These are phyloP conservation scores for Drosophila acutilabella DNA, from an alignment of 2,888 invertebrate genomes.

Conservation along the genomic window DNA sequence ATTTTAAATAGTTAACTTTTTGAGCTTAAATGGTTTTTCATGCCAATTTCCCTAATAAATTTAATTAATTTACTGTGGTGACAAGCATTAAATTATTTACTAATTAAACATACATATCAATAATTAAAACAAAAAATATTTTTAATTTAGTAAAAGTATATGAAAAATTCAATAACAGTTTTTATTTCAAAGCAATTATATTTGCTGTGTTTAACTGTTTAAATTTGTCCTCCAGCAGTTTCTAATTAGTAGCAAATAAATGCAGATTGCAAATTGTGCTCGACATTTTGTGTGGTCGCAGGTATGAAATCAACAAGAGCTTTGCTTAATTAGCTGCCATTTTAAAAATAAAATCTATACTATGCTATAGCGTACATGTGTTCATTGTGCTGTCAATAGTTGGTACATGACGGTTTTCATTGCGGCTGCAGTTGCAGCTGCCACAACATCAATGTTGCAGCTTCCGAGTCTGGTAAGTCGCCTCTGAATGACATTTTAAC, in stretches of 20 bases:
- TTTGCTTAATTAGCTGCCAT: slow-evolving; percentile 40
- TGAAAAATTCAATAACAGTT: too few relatives aligned
- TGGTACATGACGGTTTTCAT: background rate
- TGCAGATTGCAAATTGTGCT: slow-evolving; percentile 23
- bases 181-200: too few relatives aligned
- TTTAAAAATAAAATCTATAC: slow-evolving; percentile 1
- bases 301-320: slow-evolving; percentile 9
- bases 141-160: background rate
- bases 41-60: background rate
- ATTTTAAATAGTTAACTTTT: too few relatives aligned
- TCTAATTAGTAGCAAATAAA: slow-evolving; percentile 39
- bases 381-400: slow-evolving; percentile 29
- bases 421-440: slow-evolving; percentile 4
- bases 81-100: too few relatives aligned
- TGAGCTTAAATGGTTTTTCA: too few relatives aligned
- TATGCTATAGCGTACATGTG: background rate
- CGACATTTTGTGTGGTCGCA: slow-evolving; percentile 25
- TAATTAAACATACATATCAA: too few relatives aligned
- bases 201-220: too few relatives aligned
- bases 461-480: slow-evolving; percentile 15
- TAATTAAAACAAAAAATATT: background rate
- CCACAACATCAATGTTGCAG: slow-evolving; percentile 8
- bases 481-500: slow-evolving; percentile 33
- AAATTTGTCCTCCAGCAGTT: background rate
- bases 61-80: background rate